These are phyloP conservation scores for Galago senegalensis DNA, from an alignment of 2,797 vertebrate species.

Conservation along the genomic window DNA sequence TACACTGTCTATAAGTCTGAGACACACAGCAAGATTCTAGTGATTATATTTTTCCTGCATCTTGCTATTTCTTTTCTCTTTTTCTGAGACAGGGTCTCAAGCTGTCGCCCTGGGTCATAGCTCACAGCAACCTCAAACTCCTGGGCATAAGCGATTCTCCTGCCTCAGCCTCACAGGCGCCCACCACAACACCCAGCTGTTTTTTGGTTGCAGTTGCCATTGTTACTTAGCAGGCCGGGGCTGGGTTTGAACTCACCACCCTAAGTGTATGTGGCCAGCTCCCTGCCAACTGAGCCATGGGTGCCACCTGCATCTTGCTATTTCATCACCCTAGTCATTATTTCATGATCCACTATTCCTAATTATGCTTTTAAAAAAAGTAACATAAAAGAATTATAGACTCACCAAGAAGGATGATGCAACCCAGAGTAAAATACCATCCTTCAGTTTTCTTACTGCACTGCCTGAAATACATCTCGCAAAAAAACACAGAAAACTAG, in stretches of 20 bases:
- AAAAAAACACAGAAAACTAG: neutral
- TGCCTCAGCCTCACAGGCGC: no score
- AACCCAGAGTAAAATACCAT: neutral
- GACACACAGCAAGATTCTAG: neutral
- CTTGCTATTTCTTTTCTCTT: no score
- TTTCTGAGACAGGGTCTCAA: no score
- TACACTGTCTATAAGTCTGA: neutral
- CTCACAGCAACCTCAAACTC: no score
- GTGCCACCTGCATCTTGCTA: neutral
- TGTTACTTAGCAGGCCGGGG: no score
- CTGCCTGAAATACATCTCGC: neutral
- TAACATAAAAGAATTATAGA: neutral
- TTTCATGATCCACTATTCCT: neutral
- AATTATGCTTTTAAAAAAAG: neutral
- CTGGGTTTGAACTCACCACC: no score
- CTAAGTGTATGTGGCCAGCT: no score
- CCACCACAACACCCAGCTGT: no score
- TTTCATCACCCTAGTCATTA: neutral
- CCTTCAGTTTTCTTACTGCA: neutral
- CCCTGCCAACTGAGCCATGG: no score
- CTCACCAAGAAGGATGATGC: neutral
- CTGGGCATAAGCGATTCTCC: no score
- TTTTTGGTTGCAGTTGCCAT: no score
- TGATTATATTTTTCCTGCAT: neutral
- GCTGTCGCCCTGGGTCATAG: no score